Conservation (phyloP, 2,888 invertebrate species). For the Aleiodes testaceus region DNA sequence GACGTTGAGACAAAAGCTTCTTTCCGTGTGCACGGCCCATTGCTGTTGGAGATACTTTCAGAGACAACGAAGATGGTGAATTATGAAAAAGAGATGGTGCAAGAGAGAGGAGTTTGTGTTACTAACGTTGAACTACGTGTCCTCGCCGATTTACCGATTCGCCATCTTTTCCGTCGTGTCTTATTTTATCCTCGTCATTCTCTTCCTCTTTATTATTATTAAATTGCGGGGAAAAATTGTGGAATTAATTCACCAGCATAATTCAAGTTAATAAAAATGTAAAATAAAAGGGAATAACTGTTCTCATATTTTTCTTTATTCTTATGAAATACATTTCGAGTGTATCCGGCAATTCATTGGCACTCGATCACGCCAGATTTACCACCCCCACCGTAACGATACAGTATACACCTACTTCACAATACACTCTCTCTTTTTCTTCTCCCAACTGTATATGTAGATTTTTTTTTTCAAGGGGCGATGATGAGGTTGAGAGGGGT, state of each 20-base stretch:
- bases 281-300: not conserved
- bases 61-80: conserved; percentile 31
- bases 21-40: conserved; percentile 41
- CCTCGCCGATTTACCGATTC: conserved; percentile 26
- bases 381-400: conserved; percentile 4
- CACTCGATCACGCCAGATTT: conserved; percentile 27
- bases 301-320: not conserved
- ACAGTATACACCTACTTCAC: conserved; percentile 14
- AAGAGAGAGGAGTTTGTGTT: conserved; percentile 19
- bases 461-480: conserved; percentile 25
- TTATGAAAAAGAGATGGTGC: conserved; percentile 14
- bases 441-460: conserved; percentile 13
- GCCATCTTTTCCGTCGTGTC: conserved; percentile 19
- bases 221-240: conserved; percentile 6
- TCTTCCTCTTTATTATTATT: conserved; percentile 14
- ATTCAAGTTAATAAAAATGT: conserved; percentile 17
- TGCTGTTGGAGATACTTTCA: conserved; percentile 32
- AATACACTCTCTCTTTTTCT: conserved; percentile 2
- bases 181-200: conserved; percentile 18
- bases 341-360: conserved; percentile 27
- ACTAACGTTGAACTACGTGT: conserved; percentile 22
- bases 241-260: not conserved
- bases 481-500: conserved; percentile 45
- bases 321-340: not conserved
- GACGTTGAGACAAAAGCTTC: conserved; percentile 53